Base-by-base conservation (phyloP, 1,140 invertebrate genomes). In the Mya arenaria region DNA sequence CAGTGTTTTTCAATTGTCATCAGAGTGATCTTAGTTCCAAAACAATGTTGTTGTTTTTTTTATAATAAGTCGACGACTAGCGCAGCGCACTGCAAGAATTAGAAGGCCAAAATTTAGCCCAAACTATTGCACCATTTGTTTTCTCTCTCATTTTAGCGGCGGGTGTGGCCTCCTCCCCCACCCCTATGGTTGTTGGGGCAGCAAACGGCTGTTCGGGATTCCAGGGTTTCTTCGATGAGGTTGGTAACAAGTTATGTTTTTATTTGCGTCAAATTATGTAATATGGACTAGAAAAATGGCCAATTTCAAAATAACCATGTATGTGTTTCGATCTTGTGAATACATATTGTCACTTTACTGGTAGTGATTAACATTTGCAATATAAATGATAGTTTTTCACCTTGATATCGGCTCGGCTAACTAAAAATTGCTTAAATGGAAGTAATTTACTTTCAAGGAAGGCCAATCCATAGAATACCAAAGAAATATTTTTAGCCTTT, bases 151-250 rank as follows among this genome's bases (percentile, higher is more conserved):
- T n/a, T 52, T n/a, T 30, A 81, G 78, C 28, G 15, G 66, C 78
- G 6, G 78, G 78, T 44, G 78, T 81, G 32, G 66, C 78, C 4
- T 72, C 78, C 5, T 15, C 78, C 23, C 56, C 66, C 19, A 71
- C 66, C 10, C 78, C 78, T 25, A 71, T 81, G 68, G 78, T 81
- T 4, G 48, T 81, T 32, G 78, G 78, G 8, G 66, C 68, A 44
- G 78, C 78, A 25, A 23, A 39, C 19, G 78, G 68, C 32, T 81
- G 78, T 30, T 19, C 56, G n/a, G 78, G 68, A 15, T 81, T 81
- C 32, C n/a, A 13, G 4, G 78, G 78, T 5, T 81, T 81, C 32
- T 81, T 71, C 60, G 78, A 81, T 60, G 78, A 81, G 78, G 78
- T 81, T 28, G 25, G 52, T 71, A 1, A 62, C 1, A 62, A 19